These are phyloP conservation scores for Grantiella picta DNA, from an alignment of 2,113 vertebrate genomes.

Conservation along the genomic window DNA sequence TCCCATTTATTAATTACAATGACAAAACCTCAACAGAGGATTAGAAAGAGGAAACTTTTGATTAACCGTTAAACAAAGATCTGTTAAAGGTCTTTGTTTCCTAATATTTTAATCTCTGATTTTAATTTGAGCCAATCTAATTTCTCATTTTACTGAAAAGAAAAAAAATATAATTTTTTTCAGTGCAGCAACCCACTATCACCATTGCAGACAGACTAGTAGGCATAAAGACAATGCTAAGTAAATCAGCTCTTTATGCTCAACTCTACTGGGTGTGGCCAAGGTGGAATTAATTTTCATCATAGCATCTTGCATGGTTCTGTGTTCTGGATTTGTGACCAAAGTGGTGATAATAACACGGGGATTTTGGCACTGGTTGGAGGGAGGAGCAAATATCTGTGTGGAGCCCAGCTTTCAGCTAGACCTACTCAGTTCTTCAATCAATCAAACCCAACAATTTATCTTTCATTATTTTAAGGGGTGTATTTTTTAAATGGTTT, in stretches of 20 bases:
- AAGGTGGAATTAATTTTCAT: not conserved
- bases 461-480: not conserved
- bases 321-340: not conserved
- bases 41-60: not conserved
- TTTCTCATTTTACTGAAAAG: not conserved
- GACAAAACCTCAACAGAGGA: not conserved
- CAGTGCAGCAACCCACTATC: not conserved
- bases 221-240: not conserved
- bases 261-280: not conserved
- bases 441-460: not conserved
- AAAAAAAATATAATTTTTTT: not conserved
- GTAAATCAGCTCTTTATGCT: not conserved
- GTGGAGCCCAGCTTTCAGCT: not conserved
- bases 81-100: not conserved
- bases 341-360: not conserved
- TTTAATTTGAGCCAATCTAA: not conserved
- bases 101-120: not conserved
- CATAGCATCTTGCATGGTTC: not conserved
- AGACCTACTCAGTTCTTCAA: not conserved
- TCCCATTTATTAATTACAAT: not conserved
- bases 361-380: not conserved
- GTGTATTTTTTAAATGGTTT: fast-evolving
- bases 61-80: not conserved
- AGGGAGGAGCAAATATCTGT: not conserved
- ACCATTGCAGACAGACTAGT: not conserved